Conservation (phyloP, 2,888 invertebrate species). For the Plebejus melissa region DNA sequence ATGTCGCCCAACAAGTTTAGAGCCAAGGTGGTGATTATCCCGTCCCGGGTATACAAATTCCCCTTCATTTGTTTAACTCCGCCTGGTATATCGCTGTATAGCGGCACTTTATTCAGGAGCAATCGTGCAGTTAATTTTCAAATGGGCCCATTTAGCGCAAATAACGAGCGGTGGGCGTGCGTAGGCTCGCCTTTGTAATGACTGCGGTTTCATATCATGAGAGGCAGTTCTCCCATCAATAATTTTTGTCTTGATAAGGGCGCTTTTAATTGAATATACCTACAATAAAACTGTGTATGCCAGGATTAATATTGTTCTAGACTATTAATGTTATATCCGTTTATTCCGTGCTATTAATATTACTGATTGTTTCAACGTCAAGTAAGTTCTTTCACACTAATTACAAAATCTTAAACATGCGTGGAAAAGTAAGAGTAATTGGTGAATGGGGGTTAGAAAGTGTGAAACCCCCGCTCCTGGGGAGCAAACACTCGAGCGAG, state of each 20-base stretch:
- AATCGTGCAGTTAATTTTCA: conserved; percentile 73
- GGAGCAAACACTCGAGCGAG: conserved; percentile 50
- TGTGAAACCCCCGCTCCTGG: conserved; percentile 22
- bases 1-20: conserved; percentile 45
- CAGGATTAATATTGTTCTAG: neutral
- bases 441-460: neutral
- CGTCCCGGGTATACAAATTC: conserved; percentile 33
- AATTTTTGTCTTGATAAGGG: conserved; percentile 27
- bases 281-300: neutral
- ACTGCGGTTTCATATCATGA: conserved; percentile 40
- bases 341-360: no score
- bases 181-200: conserved; percentile 53
- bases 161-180: conserved; percentile 57
- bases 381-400: neutral
- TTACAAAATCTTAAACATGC: neutral
- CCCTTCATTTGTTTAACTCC: conserved; percentile 47
- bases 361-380: neutral
- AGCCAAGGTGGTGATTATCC: neutral
- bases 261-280: neutral
- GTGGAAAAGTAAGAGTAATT: conserved; percentile 9
- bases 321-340: no score
- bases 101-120: conserved; percentile 62
- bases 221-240: conserved; percentile 15
- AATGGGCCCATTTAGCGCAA: conserved; percentile 70
- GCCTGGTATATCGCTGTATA: conserved; percentile 50